These are phyloP conservation scores for Drosophila paracracens DNA, from an alignment of 2,888 invertebrate genomes.

Conservation along the genomic window DNA sequence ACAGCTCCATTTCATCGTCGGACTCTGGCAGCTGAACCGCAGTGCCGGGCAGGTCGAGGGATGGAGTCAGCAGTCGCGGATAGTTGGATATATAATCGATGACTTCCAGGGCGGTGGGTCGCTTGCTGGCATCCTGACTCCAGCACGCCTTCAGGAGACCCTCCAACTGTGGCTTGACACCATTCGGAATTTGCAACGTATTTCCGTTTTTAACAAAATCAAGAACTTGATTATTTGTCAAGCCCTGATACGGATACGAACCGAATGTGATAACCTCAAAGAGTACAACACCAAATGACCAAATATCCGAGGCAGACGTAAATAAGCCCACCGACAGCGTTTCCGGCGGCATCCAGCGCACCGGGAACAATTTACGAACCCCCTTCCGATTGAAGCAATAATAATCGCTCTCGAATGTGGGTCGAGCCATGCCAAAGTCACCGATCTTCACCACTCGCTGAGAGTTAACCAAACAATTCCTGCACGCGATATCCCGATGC, in stretches of 20 bases:
- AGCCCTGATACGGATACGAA: slow-evolving; percentile 94
- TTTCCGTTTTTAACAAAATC: slow-evolving; percentile 92
- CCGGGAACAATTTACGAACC: slow-evolving; percentile 89
- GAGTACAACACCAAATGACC: slow-evolving; percentile 95
- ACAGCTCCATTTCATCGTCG: slow-evolving; percentile 78
- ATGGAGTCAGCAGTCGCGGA: slow-evolving; percentile 91
- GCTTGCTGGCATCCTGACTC: slow-evolving; percentile 88
- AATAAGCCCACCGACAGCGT: slow-evolving; percentile 93
- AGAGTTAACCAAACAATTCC: slow-evolving; percentile 92
- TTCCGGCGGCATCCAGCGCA: slow-evolving; percentile 97
- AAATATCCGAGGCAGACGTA: slow-evolving; percentile 94
- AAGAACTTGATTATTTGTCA: slow-evolving; percentile 93
- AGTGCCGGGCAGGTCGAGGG: slow-evolving; percentile 90
- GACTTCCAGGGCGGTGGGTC: slow-evolving; percentile 92
- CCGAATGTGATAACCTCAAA: slow-evolving; percentile 96
- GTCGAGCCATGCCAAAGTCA: slow-evolving; percentile 97
- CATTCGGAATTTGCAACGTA: slow-evolving; percentile 90
- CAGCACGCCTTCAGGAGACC: slow-evolving; percentile 93
- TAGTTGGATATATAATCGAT: slow-evolving; percentile 92
- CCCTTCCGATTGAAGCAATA: slow-evolving; percentile 95
- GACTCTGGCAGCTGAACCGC: slow-evolving; percentile 91
- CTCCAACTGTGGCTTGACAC: slow-evolving; percentile 92
- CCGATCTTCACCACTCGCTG: slow-evolving; percentile 90
- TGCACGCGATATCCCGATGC: slow-evolving; percentile 94
- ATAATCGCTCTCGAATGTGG: slow-evolving; percentile 94